A percentile compares a stretch with the other conserved stretches of the same genome.
phyloP scores from a whole-genome alignment of 2,888 invertebrate species.

The Atrina japonica region DNA sequence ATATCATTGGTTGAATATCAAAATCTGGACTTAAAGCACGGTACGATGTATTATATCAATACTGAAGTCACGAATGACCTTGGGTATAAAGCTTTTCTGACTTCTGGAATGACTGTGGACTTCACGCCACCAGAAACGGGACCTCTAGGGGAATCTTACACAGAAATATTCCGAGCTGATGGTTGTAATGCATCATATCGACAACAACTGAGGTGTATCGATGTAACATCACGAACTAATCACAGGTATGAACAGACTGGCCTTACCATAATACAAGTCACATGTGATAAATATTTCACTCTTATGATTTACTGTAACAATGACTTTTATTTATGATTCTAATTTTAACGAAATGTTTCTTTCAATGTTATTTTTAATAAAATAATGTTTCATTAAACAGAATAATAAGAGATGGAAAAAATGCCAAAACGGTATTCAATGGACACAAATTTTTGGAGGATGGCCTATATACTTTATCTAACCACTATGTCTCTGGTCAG shows the following conservation, averaged over 20 bases:
- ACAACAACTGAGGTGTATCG: conserved; percentile 50
- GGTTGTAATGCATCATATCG: conserved; percentile 58
- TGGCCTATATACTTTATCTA: conserved; percentile 60
- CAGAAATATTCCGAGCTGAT: conserved; percentile 51
- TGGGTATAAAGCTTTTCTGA: conserved; percentile 54
- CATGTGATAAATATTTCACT: no score
- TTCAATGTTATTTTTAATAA: no score
- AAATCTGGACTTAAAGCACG: conserved; percentile 53
- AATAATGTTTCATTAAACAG: no score
- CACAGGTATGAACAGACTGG: conserved; percentile 52
- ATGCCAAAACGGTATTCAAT: conserved; percentile 65
- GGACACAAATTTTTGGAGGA: conserved; percentile 61
- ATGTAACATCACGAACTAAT: conserved; percentile 54
- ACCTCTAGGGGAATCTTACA: conserved; percentile 38
- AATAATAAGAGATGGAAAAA: conserved; percentile 63
- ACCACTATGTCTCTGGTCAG: conserved; percentile 64
- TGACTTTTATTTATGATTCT: no score
- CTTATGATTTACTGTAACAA: no score
- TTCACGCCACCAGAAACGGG: conserved; percentile 67
- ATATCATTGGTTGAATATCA: conserved; percentile 52
- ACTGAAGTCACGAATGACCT: conserved; percentile 55
- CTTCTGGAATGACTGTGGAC: conserved; percentile 60
- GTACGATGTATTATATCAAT: conserved; percentile 61
- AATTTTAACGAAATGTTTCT: no score
- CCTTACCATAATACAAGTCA: no score